phyloP scores from a whole-genome alignment of 2,888 invertebrate genomes.

The Synergus japonicus region DNA sequence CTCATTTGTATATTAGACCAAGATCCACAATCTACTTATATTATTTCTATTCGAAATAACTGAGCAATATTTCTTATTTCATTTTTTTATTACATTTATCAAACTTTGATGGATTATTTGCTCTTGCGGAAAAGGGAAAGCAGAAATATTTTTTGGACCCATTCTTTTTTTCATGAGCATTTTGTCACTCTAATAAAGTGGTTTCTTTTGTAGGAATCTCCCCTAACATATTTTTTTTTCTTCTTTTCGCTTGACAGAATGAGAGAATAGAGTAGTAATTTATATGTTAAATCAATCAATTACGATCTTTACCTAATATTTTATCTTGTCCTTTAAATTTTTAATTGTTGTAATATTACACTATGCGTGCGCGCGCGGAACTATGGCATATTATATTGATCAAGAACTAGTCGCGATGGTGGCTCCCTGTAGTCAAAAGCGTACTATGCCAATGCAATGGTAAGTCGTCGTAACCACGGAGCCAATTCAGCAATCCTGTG shows the following conservation, averaged over 20 bases:
- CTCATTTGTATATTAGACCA: too few relatives aligned
- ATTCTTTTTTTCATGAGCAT: not conserved
- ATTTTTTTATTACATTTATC: too few relatives aligned
- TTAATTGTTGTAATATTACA: constrained; percentile 12
- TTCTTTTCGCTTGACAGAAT: not conserved
- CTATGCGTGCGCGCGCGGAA: constrained; percentile 39
- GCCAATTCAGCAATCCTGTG: constrained; percentile 3
- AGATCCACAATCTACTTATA: too few relatives aligned
- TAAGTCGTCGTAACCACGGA: constrained; percentile 9
- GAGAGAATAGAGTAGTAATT: not conserved
- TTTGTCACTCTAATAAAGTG: not conserved
- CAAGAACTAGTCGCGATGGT: constrained; percentile 51
- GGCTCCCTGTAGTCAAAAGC: constrained; percentile 50
- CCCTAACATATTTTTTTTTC: not conserved
- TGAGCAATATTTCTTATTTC: too few relatives aligned
- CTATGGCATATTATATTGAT: constrained; percentile 55
- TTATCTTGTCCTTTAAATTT: not conserved
- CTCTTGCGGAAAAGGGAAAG: not conserved
- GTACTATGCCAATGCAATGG: constrained; percentile 5
- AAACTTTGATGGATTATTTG: not conserved
- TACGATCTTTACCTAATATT: not conserved
- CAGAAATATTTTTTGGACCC: not conserved
- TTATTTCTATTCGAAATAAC: too few relatives aligned
- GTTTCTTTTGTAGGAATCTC: not conserved
- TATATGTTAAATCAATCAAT: not conserved